Base-by-base conservation (phyloP, 2,797 vertebrate genomes). In the Malacoraja senta region DNA sequence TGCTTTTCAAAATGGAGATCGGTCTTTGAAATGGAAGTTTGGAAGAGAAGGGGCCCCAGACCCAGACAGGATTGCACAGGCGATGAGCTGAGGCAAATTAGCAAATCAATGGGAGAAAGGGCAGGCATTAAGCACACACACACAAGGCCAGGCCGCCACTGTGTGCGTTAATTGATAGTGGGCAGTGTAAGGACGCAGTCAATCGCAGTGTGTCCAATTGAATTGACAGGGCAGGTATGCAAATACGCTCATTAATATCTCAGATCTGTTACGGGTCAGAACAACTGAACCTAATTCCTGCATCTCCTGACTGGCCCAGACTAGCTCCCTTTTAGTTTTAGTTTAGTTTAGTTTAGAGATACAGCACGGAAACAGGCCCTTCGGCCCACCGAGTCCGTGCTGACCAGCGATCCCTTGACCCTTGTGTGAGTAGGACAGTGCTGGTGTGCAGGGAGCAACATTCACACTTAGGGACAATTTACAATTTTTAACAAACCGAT, bases 141-240 rank as follows among this genome's bases (percentile, higher is more conserved):
- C 58, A 35, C 63, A 19, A 35, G n/a, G 61, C 15, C 84, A 68
- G 29, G 58, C 13, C 2, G 8, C n/a, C 63, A 0, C 35, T 58
- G n/a, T n/a, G 2, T 10, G 84, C 19, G n/a, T 19, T 88, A 88
- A 88, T 88, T 68, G 84, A 88, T 35, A 21, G 63, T 53, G 17
- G 84, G n/a, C 84, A n/a, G 32, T 88, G 8, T 35, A 35, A 88
- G 17, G n/a, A 9, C 1, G 6, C 84, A 68, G 63, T 68, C 84
- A 88, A 21, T 21, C 15, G n/a, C 29, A 88, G 29, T 19, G 63
- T 88, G 84, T 88, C 84, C 84, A 88, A 88, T 88, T 21, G 63
- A 68, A 88, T 65, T 88, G 84, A 88, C 84, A 65, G 84, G 7
- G 61, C 61, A 68, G n/a, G n/a, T 68, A 88, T 88, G 84, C 84